A percentile compares a stretch with the other conserved stretches of the same genome.
Conservation (phyloP, 1,140 invertebrate genomes). For the Sycophila sp. region DNA sequence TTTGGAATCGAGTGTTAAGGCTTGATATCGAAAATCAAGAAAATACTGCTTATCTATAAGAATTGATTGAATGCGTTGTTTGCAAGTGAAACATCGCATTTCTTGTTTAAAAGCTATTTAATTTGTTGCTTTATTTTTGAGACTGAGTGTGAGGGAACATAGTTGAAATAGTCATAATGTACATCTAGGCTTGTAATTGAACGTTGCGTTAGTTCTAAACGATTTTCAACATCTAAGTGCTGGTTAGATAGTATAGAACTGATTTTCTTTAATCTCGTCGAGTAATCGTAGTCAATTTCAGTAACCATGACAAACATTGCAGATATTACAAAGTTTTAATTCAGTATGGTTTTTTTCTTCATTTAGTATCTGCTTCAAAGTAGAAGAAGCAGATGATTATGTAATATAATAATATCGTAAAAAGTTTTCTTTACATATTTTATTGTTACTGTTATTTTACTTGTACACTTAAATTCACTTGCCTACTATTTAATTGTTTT, state of each 20-base stretch:
- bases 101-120: slow-evolving; percentile 3
- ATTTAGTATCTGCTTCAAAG: background rate
- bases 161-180: slow-evolving; percentile 17
- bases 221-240: background rate
- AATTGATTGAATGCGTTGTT: background rate
- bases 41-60: no score
- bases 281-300: slow-evolving; percentile 13
- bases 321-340: slow-evolving; percentile 12
- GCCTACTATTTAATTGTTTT: no score
- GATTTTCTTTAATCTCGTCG: slow-evolving; percentile 21
- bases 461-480: no score
- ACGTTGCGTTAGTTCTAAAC: background rate
- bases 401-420: no score
- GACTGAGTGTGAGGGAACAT: slow-evolving; percentile 26
- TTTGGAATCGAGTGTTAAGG: slow-evolving; percentile 3
- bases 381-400: no score
- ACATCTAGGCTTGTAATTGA: background rate
- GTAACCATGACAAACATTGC: slow-evolving; percentile 25
- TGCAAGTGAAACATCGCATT: background rate
- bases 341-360: background rate
- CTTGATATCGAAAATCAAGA: no score
- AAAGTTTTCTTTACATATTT: no score
- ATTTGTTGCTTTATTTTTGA: slow-evolving; percentile 28
- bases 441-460: no score
- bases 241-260: slow-evolving; percentile 3